A percentile compares a stretch with the other conserved stretches of the same genome.
These are phyloP conservation scores for Ypsolopha scabrella DNA, from an alignment of 2,888 invertebrate genomes.

Conservation along the genomic window DNA sequence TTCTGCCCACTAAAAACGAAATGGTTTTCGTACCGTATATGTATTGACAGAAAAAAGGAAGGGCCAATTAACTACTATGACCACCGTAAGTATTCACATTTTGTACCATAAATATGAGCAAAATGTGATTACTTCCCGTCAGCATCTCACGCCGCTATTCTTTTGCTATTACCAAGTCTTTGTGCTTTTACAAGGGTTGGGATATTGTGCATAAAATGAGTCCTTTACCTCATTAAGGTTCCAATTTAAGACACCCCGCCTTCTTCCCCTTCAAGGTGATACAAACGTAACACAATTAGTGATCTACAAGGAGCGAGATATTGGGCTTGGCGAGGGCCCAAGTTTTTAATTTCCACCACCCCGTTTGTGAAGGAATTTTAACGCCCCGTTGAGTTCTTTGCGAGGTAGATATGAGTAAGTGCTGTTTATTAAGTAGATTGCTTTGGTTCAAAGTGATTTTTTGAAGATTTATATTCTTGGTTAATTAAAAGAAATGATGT, in stretches of 20 bases:
- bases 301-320: constrained; percentile 24
- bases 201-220: constrained; percentile 47
- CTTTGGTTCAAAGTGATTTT: neutral
- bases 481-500: too few relatives aligned
- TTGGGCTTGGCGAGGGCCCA: constrained; percentile 38
- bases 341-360: constrained; percentile 61
- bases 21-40: too few relatives aligned
- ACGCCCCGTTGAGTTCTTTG: constrained; percentile 46
- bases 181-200: constrained; percentile 15
- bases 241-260: constrained; percentile 50
- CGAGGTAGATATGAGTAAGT: constrained; percentile 57
- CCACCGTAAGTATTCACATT: too few relatives aligned
- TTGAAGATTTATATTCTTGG: neutral
- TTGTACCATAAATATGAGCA: too few relatives aligned
- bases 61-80: too few relatives aligned
- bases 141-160: constrained; percentile 3
- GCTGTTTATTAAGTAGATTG: constrained; percentile 32
- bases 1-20: too few relatives aligned
- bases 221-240: constrained; percentile 57
- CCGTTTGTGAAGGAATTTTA: constrained; percentile 50
- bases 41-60: too few relatives aligned
- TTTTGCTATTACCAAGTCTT: constrained; percentile 4
- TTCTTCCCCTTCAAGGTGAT: constrained; percentile 50
- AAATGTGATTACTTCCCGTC: too few relatives aligned
- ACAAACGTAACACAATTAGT: constrained; percentile 61